These are phyloP conservation scores for Polyodon spathula DNA, from an alignment of 2,113 vertebrate genomes.

Conservation along the genomic window DNA sequence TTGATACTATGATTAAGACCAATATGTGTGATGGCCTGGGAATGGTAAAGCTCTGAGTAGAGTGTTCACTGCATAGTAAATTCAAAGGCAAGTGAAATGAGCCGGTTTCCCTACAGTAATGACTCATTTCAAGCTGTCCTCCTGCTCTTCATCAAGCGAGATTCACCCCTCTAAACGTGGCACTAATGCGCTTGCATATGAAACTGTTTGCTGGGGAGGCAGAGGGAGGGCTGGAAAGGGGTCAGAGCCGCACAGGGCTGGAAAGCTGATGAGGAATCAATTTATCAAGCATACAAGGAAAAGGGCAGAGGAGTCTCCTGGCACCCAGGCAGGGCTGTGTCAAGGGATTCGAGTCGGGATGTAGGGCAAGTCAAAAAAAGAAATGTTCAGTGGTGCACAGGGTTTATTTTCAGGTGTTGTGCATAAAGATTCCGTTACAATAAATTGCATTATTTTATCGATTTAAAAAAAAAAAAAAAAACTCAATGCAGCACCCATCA, in stretches of 20 bases:
- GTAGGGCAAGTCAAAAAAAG: not conserved
- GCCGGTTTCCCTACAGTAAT: too few species aligned
- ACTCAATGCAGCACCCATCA: too few species aligned
- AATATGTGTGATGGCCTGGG: too few species aligned
- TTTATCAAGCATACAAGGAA: not conserved
- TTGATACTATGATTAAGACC: too few species aligned
- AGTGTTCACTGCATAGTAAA: too few species aligned
- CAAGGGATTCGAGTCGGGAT: not conserved
- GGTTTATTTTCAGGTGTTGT: too few species aligned
- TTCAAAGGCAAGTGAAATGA: too few species aligned
- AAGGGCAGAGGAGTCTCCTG: not conserved
- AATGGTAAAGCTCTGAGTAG: too few species aligned
- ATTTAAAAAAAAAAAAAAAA: too few species aligned
- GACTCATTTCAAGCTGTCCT: not conserved
- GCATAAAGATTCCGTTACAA: too few species aligned
- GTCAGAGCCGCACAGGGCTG: not conserved
- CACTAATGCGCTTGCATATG: not conserved
- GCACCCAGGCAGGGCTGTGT: not conserved
- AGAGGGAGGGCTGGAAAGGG: not conserved
- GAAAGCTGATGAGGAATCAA: not conserved
- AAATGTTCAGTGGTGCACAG: not conserved
- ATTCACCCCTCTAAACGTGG: not conserved
- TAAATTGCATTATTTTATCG: too few species aligned
- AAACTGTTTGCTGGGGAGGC: not conserved
- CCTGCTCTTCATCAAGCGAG: not conserved